Evolutionary conservation across 2,888 invertebrate genomes (phyloP), one percentile per base, ranked within the genome.

Genomic region (Lithophane ornitopus): DNA sequence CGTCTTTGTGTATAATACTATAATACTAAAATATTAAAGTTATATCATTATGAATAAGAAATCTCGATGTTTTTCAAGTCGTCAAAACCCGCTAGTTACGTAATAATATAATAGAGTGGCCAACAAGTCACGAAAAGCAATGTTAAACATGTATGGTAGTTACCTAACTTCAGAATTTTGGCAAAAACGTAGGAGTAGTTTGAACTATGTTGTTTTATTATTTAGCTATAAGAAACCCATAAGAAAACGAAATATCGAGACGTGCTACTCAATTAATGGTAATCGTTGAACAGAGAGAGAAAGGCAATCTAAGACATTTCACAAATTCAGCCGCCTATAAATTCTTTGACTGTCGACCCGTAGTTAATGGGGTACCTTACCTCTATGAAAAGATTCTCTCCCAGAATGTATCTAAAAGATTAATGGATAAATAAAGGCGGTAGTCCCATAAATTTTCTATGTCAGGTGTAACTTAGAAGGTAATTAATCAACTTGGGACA

Each of bases 311-410:
- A 39, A 78, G 58, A 62, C 66, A 79, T 81, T 79, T 78, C 72
- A 79, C 69, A 80, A 82, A 83, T 84, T 83, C 74, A 81, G 70
- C 73, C 78, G 65, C 44, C 75, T 63, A 67, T 74, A 76, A 84
- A 83, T 54, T 41, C 58, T 58, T 9, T 34, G 39, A 14, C 2
- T 14, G 8, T n/a, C 28, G 78, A 34, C 61, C 44, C 73, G n/a
- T 77, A 62, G 63, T 59, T 77, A 80, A 76, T 80, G 58, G 62
- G 22, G 19, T 54, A 28, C 58, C 22, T 74, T 54, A 28, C 58
- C 22, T 74, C 22, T 63, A 26, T 65, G 65, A 46, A 72, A 79
- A 80, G 54, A 74, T 66, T 74, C n/a, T 54, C 63, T 56, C 52
- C 19, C 49, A 68, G 72, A 81, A 76, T 82, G 68, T 70, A 70